These are phyloP conservation scores for Mesorhabditis belari DNA, from an alignment of 2,888 invertebrate genomes.

Conservation along the genomic window DNA sequence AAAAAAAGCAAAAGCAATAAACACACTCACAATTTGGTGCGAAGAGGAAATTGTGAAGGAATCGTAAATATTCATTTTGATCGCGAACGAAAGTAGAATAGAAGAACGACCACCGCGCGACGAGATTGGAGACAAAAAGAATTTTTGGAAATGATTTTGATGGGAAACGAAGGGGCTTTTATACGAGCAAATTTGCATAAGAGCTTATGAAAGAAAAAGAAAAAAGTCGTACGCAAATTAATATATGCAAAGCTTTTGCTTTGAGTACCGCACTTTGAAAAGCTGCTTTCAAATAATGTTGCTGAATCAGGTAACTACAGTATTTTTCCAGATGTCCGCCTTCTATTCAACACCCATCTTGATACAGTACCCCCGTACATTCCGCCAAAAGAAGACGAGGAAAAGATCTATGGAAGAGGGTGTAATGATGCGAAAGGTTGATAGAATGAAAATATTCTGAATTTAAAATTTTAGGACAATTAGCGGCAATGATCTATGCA, in stretches of 20 bases:
- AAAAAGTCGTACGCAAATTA: not conserved
- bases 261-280: not conserved
- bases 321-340: conserved; percentile 24
- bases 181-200: not conserved
- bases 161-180: too few species aligned
- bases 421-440: conserved; percentile 49
- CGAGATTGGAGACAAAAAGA: too few species aligned
- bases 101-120: too few species aligned
- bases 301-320: not conserved
- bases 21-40: too few species aligned
- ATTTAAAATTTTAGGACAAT: conserved; percentile 29
- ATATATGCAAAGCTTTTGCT: not conserved
- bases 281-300: not conserved
- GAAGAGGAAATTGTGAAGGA: too few species aligned
- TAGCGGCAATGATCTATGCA: conserved; percentile 46
- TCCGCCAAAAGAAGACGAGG: conserved; percentile 29
- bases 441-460: not conserved
- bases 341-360: conserved; percentile 47
- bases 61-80: too few species aligned
- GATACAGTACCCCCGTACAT: conserved; percentile 52
- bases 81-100: too few species aligned
- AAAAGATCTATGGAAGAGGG: conserved; percentile 43
- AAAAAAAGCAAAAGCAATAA: too few species aligned
- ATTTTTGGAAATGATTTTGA: too few species aligned
- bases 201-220: not conserved